Conservation (phyloP, 2,113 vertebrate species). For the Podocnemis expansa region DNA sequence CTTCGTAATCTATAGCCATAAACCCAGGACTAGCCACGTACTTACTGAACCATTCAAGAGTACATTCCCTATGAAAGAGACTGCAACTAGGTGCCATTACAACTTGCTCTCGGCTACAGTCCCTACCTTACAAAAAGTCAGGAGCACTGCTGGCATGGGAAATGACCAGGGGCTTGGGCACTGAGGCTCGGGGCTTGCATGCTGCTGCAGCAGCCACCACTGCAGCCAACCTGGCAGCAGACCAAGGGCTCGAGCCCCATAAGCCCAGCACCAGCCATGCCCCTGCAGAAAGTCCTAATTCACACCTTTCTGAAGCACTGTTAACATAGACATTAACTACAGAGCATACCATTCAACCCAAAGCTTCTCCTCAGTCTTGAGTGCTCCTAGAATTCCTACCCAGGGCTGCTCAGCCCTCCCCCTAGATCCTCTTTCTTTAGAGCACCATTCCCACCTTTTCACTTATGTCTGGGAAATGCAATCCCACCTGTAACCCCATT, state of each 20-base stretch:
- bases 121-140: accelerated
- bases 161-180: too few species aligned
- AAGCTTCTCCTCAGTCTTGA: not conserved
- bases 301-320: not conserved
- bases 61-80: not conserved
- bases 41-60: not conserved
- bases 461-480: not conserved
- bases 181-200: too few species aligned
- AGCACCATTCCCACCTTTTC: not conserved
- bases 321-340: not conserved
- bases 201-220: too few species aligned
- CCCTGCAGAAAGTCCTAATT: too few species aligned
- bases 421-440: not conserved
- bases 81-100: not conserved
- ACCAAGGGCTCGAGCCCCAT: too few species aligned
- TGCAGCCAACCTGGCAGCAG: too few species aligned
- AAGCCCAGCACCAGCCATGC: too few species aligned
- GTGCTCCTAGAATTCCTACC: not conserved
- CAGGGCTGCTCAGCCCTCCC: not conserved
- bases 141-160: not conserved
- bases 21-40: not conserved
- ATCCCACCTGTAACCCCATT: not conserved
- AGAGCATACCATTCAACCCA: accelerated
- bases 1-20: not conserved
- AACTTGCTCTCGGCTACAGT: not conserved